Evolutionary conservation across 2,113 vertebrate species (phyloP).

Genomic region (Thunnus maccoyii): DNA sequence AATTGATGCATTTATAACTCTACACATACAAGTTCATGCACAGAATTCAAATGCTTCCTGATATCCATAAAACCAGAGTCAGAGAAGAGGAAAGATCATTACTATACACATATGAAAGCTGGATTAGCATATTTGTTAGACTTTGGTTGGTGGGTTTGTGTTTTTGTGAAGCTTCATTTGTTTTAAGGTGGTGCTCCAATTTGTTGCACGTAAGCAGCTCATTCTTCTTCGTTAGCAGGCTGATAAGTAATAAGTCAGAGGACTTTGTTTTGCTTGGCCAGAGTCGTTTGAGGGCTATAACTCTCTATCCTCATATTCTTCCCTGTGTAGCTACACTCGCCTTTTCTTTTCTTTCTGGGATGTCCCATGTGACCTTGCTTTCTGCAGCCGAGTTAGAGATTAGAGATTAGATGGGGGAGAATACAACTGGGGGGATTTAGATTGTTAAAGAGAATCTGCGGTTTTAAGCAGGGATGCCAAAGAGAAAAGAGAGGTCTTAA

Average conservation of each 20-base stretch:
- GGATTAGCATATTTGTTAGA: slow-evolving; percentile 33
- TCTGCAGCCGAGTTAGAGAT: slow-evolving; percentile 55
- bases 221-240: slow-evolving; percentile 70
- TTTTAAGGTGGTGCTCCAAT: slow-evolving; percentile 70
- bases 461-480: slow-evolving; percentile 48
- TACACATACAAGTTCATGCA: not conserved
- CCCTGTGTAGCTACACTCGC: slow-evolving; percentile 17
- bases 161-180: slow-evolving; percentile 56
- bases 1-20: slow-evolving; percentile 1
- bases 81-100: slow-evolving; percentile 4
- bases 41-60: not conserved
- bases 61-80: not conserved
- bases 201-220: slow-evolving; percentile 63
- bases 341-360: slow-evolving; percentile 1
- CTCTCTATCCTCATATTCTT: slow-evolving; percentile 20
- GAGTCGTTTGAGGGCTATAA: slow-evolving; percentile 15
- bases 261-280: slow-evolving; percentile 45
- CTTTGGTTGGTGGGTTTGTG: slow-evolving; percentile 38
- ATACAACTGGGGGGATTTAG: slow-evolving; percentile 62
- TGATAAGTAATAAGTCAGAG: slow-evolving; percentile 58
- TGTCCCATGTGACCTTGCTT: slow-evolving; percentile 61
- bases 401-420: slow-evolving; percentile 54
- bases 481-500: slow-evolving; percentile 60
- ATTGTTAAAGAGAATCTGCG: slow-evolving; percentile 61
- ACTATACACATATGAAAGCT: slow-evolving; percentile 18